These are phyloP conservation scores for Trachelus stipa DNA, from an alignment of 2,888 invertebrate species.

Conservation along the genomic window DNA sequence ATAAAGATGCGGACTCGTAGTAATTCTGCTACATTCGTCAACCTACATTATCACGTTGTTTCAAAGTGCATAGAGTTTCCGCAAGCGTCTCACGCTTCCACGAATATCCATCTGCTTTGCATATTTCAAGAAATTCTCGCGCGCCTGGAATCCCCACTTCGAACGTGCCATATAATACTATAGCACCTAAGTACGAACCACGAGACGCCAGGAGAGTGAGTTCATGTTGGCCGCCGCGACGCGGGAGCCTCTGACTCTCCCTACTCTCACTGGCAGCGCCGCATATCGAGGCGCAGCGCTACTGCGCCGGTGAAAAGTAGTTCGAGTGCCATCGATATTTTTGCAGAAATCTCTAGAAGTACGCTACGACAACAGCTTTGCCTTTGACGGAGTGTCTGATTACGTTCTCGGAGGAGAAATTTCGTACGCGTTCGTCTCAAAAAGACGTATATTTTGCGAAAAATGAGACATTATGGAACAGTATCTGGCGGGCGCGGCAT, in stretches of 20 bases:
- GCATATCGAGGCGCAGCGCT: not conserved
- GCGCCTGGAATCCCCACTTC: not conserved
- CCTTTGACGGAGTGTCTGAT: slow-evolving; percentile 11
- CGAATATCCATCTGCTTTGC: slow-evolving; percentile 4
- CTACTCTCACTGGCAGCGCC: not conserved
- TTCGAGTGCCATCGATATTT: slow-evolving; percentile 21
- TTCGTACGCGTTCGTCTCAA: slow-evolving; percentile 12
- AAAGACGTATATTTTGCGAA: slow-evolving; percentile 41
- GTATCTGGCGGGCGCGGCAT: slow-evolving; percentile 52
- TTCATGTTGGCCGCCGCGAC: slow-evolving; percentile 22
- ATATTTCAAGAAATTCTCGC: slow-evolving; percentile 6
- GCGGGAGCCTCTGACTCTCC: slow-evolving; percentile 11
- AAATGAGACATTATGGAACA: slow-evolving; percentile 51
- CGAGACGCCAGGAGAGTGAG: slow-evolving; percentile 2
- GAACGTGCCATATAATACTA: not conserved
- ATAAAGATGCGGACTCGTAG: not conserved
- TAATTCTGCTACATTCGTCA: not conserved
- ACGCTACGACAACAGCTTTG: slow-evolving; percentile 50
- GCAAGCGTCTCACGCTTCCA: slow-evolving; percentile 1
- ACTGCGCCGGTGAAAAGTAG: slow-evolving; percentile 34
- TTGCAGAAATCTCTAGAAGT: slow-evolving; percentile 51
- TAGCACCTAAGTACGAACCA: slow-evolving; percentile 6
- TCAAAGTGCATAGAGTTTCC: not conserved
- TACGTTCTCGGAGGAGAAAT: not conserved
- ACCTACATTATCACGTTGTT: not conserved